phyloP scores from a whole-genome alignment of 2,888 invertebrate genomes.

The Tachina lurida region DNA sequence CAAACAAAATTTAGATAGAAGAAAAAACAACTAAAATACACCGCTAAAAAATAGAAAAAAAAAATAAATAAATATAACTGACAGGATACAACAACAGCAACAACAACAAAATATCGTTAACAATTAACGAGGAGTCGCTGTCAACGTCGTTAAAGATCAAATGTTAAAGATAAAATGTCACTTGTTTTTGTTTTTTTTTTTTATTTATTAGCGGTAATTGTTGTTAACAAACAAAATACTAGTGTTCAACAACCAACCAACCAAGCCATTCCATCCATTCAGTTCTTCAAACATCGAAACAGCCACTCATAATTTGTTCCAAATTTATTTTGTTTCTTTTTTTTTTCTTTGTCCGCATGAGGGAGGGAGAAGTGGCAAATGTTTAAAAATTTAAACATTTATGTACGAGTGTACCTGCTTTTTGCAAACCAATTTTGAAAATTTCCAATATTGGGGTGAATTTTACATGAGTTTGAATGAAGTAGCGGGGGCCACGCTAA shows the following conservation, averaged over 20 bases:
- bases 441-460: conserved; percentile 43
- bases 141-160: conserved; percentile 47
- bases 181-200: conserved; percentile 45
- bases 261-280: conserved; percentile 3
- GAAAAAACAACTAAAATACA: conserved; percentile 12
- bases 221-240: conserved; percentile 63
- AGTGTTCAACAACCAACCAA: conserved; percentile 11
- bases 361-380: background rate
- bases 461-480: conserved; percentile 20
- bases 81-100: conserved; percentile 10
- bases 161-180: conserved; percentile 61
- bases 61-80: background rate
- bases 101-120: background rate
- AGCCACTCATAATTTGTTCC: conserved; percentile 48
- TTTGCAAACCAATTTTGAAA: conserved; percentile 2
- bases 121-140: conserved; percentile 50
- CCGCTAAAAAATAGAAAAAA: background rate
- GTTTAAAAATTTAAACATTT: conserved; percentile 11
- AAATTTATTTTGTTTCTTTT: conserved; percentile 28
- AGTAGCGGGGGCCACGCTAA: background rate
- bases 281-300: background rate
- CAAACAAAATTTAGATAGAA: conserved; percentile 26
- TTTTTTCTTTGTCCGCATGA: background rate
- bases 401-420: background rate
- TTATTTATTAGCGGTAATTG: conserved; percentile 56